These are phyloP conservation scores for Pithys albifrons DNA, from an alignment of 2,113 vertebrate genomes.

Conservation along the genomic window DNA sequence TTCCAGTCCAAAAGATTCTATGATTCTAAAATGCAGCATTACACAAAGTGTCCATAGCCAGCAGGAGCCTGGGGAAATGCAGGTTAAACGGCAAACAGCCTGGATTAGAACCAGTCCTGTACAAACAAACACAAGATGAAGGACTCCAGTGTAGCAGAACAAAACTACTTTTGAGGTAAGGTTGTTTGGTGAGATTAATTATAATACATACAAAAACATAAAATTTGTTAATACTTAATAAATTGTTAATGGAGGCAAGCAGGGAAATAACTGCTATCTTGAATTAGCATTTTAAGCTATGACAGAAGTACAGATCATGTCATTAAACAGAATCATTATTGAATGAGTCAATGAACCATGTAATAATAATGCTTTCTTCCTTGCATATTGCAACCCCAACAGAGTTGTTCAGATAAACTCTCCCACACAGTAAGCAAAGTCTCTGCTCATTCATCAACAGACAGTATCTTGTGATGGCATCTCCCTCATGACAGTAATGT, in stretches of 20 bases:
- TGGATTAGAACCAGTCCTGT: conserved; percentile 4
- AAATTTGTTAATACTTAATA: conserved; percentile 36
- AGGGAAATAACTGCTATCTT: not conserved
- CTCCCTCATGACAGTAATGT: not conserved
- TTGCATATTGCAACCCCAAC: not conserved
- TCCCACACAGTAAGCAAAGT: not conserved
- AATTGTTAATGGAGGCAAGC: not conserved
- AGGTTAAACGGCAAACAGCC: conserved; percentile 37
- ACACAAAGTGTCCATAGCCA: not conserved
- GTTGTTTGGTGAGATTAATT: conserved; percentile 22
- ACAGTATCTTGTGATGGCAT: not conserved
- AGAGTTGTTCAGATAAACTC: not conserved
- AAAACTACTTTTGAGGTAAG: conserved; percentile 35
- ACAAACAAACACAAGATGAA: conserved; percentile 43
- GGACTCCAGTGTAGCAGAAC: conserved; percentile 29
- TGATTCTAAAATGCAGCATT: not conserved
- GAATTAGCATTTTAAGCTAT: not conserved
- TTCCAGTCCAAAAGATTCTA: not conserved
- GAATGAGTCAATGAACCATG: not conserved
- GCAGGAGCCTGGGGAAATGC: not conserved
- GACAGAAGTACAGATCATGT: not conserved
- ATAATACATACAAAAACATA: not conserved
- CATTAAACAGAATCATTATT: not conserved
- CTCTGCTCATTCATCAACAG: not conserved
- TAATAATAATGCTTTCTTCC: not conserved